These are phyloP conservation scores for Polypterus bichir DNA, from an alignment of 2,113 vertebrate species.

Conservation along the genomic window DNA sequence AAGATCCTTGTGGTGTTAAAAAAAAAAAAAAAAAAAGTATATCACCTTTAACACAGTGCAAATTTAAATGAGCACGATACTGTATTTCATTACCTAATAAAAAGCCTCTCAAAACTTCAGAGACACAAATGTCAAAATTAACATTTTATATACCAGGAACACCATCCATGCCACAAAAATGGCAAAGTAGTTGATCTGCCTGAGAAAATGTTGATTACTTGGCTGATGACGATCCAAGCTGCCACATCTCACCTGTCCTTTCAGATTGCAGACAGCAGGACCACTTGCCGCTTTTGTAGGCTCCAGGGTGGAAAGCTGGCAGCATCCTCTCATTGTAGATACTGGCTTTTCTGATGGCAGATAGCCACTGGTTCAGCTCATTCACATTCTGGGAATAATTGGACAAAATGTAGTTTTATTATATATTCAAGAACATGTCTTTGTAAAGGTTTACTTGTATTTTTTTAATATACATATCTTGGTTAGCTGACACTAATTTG, in stretches of 20 bases:
- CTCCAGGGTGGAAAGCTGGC: conserved; percentile 63
- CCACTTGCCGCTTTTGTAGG: conserved; percentile 66
- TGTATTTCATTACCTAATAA: too few species aligned
- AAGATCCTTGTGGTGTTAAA: too few species aligned
- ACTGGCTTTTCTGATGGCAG: conserved; percentile 69
- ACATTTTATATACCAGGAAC: too few species aligned
- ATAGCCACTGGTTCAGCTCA: conserved; percentile 85
- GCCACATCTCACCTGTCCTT: conserved; percentile 45
- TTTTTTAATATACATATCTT: neutral
- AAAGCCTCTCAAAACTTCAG: too few species aligned
- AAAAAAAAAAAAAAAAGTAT: too few species aligned
- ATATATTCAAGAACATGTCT: neutral
- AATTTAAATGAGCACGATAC: too few species aligned
- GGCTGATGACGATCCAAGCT: too few species aligned
- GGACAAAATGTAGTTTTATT: neutral
- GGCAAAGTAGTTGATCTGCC: too few species aligned
- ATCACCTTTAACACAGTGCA: too few species aligned
- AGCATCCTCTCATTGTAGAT: conserved; percentile 61
- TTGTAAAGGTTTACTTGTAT: neutral
- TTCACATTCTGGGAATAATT: conserved; percentile 56
- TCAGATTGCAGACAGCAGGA: conserved; percentile 69
- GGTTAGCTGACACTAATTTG: neutral
- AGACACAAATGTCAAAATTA: too few species aligned
- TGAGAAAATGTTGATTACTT: too few species aligned
- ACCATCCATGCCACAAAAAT: too few species aligned